phyloP scores from a whole-genome alignment of 2,888 invertebrate species.

The Clusia tigrina region DNA sequence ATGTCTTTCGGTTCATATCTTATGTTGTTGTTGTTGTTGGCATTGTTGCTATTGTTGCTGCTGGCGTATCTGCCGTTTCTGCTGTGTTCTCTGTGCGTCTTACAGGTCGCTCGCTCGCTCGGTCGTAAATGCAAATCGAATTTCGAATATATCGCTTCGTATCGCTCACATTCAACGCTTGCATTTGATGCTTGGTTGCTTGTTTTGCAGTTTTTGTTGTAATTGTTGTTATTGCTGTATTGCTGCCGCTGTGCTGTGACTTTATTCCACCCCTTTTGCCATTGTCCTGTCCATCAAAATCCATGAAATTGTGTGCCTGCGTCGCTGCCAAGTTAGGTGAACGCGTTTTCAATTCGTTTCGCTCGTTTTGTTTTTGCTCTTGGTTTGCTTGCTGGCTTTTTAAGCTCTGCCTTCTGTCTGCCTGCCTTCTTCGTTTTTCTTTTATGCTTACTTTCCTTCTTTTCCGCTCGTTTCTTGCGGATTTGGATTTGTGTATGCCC shows the following conservation, averaged over 20 bases:
- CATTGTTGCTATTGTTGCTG: not conserved
- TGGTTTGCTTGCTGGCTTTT: not conserved
- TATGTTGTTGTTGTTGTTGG: conserved; percentile 12
- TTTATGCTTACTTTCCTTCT: conserved; percentile 37
- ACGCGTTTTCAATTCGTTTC: not conserved
- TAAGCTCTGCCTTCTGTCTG: not conserved
- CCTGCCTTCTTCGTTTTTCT: conserved; percentile 27
- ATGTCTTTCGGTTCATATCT: conserved; percentile 50
- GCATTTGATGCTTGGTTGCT: conserved; percentile 12
- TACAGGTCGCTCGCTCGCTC: conserved; percentile 5
- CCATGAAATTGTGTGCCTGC: not conserved
- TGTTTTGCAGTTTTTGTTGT: conserved; percentile 11
- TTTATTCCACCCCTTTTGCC: conserved; percentile 63
- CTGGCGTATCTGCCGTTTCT: conserved; percentile 46
- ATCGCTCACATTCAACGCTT: conserved; percentile 6
- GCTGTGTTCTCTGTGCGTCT: not conserved
- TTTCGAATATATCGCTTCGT: conserved; percentile 34
- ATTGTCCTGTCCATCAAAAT: conserved; percentile 64
- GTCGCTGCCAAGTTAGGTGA: not conserved
- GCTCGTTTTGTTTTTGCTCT: not conserved
- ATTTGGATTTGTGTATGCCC: conserved; percentile 28
- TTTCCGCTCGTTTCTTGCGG: conserved; percentile 32
- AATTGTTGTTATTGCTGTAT: conserved; percentile 24
- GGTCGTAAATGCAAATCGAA: conserved; percentile 59
- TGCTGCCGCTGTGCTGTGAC: conserved; percentile 40